Conservation (phyloP, 2,797 vertebrate genomes). For the Muraenolepis orangiensis region DNA sequence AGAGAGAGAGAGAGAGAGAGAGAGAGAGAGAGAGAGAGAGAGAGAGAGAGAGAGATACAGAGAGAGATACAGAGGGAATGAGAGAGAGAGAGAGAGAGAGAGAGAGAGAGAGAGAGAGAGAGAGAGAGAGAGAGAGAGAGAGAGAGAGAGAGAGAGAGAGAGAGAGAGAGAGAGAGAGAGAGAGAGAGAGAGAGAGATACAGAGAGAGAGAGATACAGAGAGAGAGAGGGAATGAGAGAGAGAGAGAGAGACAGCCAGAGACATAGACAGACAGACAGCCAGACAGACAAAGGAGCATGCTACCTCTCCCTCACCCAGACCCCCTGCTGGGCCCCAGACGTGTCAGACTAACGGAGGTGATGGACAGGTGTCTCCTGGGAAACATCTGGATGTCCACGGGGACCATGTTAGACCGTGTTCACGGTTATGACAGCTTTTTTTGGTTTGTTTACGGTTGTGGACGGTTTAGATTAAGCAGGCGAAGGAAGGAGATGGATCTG, state of each 20-base stretch:
- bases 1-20: neutral
- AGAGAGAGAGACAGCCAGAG: conserved; percentile 23
- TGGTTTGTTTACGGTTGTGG: too few relatives aligned
- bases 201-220: conserved; percentile 59
- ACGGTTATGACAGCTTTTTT: too few relatives aligned
- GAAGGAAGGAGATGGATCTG: too few relatives aligned
- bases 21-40: conserved; percentile 27
- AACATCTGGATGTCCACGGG: conserved; percentile 28
- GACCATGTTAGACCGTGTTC: conserved; percentile 19
- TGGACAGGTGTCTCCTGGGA: conserved; percentile 44
- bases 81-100: conserved; percentile 41
- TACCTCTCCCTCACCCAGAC: too few relatives aligned
- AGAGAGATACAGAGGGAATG: conserved; percentile 47
- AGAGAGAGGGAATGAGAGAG: conserved; percentile 57
- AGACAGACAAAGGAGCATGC: neutral
- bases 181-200: neutral
- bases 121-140: neutral
- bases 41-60: conserved; percentile 49
- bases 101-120: neutral
- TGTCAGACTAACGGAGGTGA: conserved; percentile 67
- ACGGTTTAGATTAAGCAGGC: too few relatives aligned
- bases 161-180: neutral
- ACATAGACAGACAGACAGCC: neutral
- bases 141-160: conserved; percentile 4
- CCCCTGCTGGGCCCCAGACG: conserved; percentile 38